These are phyloP conservation scores for Microtus ochrogaster DNA, from an alignment of 2,113 vertebrate genomes.

Conservation along the genomic window DNA sequence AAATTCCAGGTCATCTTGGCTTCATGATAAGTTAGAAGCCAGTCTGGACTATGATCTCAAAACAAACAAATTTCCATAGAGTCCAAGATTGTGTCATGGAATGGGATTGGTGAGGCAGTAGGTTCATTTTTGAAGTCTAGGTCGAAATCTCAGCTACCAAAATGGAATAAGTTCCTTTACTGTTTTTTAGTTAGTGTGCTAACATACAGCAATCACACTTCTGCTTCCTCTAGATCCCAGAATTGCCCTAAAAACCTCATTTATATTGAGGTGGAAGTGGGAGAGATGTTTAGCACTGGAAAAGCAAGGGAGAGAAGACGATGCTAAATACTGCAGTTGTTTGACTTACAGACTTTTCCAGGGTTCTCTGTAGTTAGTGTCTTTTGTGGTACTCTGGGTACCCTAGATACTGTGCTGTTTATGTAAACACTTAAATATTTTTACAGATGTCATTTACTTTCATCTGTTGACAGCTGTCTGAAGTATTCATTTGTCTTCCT, in stretches of 20 bases:
- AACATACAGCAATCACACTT: not conserved
- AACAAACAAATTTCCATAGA: not conserved
- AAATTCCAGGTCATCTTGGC: not conserved
- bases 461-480: not conserved
- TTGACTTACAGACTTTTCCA: not conserved
- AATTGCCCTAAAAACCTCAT: not conserved
- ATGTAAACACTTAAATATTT: not conserved
- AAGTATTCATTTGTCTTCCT: conserved; percentile 49
- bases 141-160: not conserved
- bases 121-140: not conserved
- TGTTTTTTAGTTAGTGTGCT: not conserved
- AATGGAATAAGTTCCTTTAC: not conserved
- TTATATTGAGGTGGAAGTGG: not conserved
- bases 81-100: not conserved
- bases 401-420: not conserved
- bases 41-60: not conserved
- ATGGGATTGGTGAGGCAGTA: not conserved
- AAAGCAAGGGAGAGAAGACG: not conserved
- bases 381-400: not conserved
- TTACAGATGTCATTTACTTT: conserved; percentile 41
- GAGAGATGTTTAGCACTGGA: too few relatives aligned
- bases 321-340: not conserved
- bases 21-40: not conserved
- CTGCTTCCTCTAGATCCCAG: conserved; percentile 16
- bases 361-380: not conserved